Base-by-base conservation (phyloP, 2,888 invertebrate genomes). In the Linnaemya vulpina region DNA sequence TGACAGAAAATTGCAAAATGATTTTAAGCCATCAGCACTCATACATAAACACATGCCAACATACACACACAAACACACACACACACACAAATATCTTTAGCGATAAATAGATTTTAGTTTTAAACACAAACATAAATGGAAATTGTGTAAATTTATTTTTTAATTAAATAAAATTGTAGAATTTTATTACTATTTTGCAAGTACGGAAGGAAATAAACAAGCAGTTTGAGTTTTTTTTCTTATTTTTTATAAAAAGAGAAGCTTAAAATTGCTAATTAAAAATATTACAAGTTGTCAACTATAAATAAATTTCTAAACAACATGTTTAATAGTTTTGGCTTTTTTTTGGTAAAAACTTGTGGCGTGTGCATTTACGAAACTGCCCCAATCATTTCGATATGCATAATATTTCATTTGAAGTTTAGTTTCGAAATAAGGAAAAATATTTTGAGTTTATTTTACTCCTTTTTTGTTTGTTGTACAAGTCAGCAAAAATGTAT, bases 81-180 rank as follows among this genome's bases (percentile, higher is more conserved):
- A 63, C 53, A 30, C 5, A 43, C 15, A 3, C 0, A 46, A 5
- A 2, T 17, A n/a, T n/a, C 38, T 17, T 5, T 35, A 40, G 74
- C 40, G 25, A 22, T 76, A 76, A 67, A 67, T 76, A 67, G 58
- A 77, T 68, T 77, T 68, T 65, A 20, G 25, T 60, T 68, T 8
- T 22, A 30, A 53, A 25, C 15, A 63, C 63, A 75, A 75, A 53
- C 63, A 38, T 7, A 38, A 35, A 46, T 30, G 38, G 20, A 77
- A 70, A 30, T 77, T 77, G 68, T 51, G 58, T 38, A 77, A 68
- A 77, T 78, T 70, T 78, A 40, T 30, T 63, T 78, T 68, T 71
- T 78, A 78, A 78, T 78, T 78, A 63, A 71, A 78, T 70, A 63
- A 63, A 53, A 17, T 71, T 71, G 5, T 38, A 49, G 30, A 30